Percentiles rank a stretch among this genome's conserved stretches.
Conservation (phyloP, 1,140 invertebrate species). For the Heliconius hewitsoni region DNA sequence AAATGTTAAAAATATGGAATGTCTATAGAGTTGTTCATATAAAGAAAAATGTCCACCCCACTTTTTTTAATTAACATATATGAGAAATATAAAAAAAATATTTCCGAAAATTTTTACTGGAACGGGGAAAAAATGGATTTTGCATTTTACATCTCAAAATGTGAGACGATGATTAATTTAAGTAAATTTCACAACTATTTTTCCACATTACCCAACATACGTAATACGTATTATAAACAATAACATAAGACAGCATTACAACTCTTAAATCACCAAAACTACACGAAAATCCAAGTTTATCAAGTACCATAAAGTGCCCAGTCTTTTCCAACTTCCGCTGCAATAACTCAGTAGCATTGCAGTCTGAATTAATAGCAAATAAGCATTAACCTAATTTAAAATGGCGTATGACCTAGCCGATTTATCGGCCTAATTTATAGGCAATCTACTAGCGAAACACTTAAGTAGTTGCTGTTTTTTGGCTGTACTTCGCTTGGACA, state of each 20-base stretch:
- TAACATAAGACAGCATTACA: neutral
- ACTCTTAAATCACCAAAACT: constrained; percentile 16
- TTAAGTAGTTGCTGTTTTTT: constrained; percentile 38
- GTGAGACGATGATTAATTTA: too few species aligned
- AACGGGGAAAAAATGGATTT: too few species aligned
- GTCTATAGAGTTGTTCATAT: too few species aligned
- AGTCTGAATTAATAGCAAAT: constrained; percentile 46
- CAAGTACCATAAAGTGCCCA: constrained; percentile 37
- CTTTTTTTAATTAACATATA: too few species aligned
- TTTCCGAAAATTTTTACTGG: too few species aligned
- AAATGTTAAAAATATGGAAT: too few species aligned
- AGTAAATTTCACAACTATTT: too few species aligned
- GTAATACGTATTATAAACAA: neutral
- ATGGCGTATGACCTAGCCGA: constrained; percentile 47
- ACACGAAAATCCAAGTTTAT: constrained; percentile 27
- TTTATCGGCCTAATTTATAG: constrained; percentile 47
- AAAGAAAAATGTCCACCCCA: too few species aligned
- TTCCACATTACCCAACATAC: neutral
- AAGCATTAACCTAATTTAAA: constrained; percentile 54
- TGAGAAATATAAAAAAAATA: too few species aligned
- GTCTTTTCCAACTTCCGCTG: constrained; percentile 35
- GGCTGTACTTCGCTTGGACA: constrained; percentile 18
- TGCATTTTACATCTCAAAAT: too few species aligned
- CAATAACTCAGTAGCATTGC: constrained; percentile 39
- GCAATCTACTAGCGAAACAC: constrained; percentile 45